These are phyloP conservation scores for Neoniphon sammara DNA, from an alignment of 2,797 vertebrate species.

Conservation along the genomic window DNA sequence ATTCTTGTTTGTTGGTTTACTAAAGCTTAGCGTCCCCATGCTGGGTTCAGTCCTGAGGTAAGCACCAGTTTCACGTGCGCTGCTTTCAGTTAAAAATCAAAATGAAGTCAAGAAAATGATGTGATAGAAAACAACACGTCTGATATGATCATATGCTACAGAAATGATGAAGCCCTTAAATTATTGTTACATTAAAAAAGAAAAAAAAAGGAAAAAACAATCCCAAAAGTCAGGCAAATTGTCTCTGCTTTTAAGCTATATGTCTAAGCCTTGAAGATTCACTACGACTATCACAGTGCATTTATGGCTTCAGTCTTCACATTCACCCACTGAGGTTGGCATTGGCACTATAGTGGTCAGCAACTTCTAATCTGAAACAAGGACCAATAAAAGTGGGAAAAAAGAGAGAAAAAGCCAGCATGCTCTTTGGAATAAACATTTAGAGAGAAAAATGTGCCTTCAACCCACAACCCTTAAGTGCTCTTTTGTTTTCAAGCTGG, in stretches of 20 bases:
- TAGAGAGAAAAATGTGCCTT: conserved; percentile 69
- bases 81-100: conserved; percentile 74
- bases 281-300: conserved; percentile 85
- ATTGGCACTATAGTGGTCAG: conserved; percentile 85
- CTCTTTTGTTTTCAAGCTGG: conserved; percentile 74
- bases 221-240: conserved; percentile 69
- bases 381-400: conserved; percentile 58
- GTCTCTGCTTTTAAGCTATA: conserved; percentile 58
- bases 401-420: conserved; percentile 45
- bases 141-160: conserved; percentile 82
- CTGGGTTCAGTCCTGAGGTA: conserved; percentile 86
- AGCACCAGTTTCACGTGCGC: conserved; percentile 82
- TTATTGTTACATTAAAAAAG: conserved; percentile 59
- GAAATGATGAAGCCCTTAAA: conserved; percentile 77
- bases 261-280: conserved; percentile 73
- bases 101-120: conserved; percentile 60
- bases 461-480: conserved; percentile 74
- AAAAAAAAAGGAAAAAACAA: conserved; percentile 48
- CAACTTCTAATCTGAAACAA: conserved; percentile 72
- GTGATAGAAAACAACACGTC: conserved; percentile 73
- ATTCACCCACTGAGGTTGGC: conserved; percentile 87
- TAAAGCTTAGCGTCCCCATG: conserved; percentile 80
- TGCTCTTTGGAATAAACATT: conserved; percentile 74
- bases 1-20: conserved; percentile 62
- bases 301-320: conserved; percentile 86